These are phyloP conservation scores for Coptodon bakossiorum DNA, from an alignment of 2,113 vertebrate genomes.

Conservation along the genomic window DNA sequence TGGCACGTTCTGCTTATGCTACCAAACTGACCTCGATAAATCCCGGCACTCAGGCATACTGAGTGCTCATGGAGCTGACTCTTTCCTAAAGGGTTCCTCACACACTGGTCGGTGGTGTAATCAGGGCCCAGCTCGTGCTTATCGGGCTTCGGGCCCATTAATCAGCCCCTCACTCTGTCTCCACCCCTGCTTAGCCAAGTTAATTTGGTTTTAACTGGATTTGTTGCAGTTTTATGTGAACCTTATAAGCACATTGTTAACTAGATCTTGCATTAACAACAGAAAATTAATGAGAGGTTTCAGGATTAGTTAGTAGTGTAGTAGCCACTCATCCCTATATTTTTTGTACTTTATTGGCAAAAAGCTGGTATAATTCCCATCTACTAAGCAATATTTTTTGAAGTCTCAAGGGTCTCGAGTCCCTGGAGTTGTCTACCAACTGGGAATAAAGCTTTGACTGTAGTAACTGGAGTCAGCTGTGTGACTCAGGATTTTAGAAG, in stretches of 20 bases:
- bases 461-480: background rate
- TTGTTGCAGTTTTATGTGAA: background rate
- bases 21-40: background rate
- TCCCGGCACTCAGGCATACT: background rate
- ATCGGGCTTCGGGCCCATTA: background rate
- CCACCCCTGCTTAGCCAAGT: background rate
- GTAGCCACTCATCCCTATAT: background rate
- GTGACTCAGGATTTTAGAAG: background rate
- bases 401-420: background rate
- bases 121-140: background rate
- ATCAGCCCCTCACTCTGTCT: background rate
- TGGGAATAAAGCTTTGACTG: background rate
- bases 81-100: background rate
- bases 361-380: background rate
- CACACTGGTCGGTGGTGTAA: background rate
- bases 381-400: background rate
- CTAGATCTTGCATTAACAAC: background rate
- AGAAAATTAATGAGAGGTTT: background rate
- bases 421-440: background rate
- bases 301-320: background rate
- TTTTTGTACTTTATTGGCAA: background rate
- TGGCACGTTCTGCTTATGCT: background rate
- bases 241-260: background rate
- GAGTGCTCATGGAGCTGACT: background rate
- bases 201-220: background rate